phyloP scores from a whole-genome alignment of 2,113 vertebrate genomes.

The Meles meles region DNA sequence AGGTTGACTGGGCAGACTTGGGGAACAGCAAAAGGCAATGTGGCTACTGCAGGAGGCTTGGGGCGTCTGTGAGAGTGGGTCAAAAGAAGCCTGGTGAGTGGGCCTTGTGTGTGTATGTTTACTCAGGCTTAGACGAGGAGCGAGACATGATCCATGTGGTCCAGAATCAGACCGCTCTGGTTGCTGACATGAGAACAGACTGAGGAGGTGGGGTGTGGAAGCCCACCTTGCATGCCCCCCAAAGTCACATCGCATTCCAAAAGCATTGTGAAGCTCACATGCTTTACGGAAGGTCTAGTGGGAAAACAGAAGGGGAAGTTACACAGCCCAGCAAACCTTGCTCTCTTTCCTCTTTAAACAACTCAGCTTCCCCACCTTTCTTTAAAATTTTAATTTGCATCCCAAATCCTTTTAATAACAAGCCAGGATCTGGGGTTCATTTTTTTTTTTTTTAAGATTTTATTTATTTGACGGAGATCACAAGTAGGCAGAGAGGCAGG shows the following conservation, averaged over 20 bases:
- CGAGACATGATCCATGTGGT: background rate
- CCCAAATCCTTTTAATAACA: background rate
- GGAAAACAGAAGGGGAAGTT: background rate
- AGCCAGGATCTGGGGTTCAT: background rate
- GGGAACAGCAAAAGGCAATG: background rate
- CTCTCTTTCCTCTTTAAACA: background rate
- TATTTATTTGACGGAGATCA: no score
- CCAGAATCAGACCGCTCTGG: background rate
- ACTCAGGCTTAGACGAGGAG: no score
- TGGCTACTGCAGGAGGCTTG: fast-evolving
- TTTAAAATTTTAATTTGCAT: background rate
- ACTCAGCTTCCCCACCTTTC: background rate
- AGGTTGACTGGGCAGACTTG: background rate
- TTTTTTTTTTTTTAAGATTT: background rate
- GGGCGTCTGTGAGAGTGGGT: background rate
- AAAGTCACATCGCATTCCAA: background rate
- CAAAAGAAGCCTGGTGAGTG: background rate
- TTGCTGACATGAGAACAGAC: background rate
- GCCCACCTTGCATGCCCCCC: background rate
- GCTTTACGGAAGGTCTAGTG: background rate
- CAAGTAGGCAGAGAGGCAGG: no score
- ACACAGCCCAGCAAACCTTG: fast-evolving
- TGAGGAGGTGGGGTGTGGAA: no score
- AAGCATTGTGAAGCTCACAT: background rate
- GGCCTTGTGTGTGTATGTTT: background rate